Evolutionary conservation across 2,888 invertebrate genomes (phyloP), one percentile per base, ranked within the genome.

Genomic region (Pristionchus japonicus): DNA sequence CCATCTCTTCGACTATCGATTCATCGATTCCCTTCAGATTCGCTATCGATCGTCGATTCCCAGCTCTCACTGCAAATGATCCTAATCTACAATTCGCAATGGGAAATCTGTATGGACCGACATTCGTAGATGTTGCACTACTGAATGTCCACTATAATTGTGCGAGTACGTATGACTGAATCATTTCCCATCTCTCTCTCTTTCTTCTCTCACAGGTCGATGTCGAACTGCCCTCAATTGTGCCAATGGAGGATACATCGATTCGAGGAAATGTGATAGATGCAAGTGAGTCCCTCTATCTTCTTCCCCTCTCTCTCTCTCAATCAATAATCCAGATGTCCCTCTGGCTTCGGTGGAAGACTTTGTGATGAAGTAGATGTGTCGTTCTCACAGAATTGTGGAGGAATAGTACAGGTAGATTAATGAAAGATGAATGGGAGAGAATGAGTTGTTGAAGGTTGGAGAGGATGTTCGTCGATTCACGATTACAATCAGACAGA

Each of bases 61-160:
- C 91, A 11, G 90, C 90, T 9, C 64, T 92, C 61, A 89, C 89
- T 27, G 89, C 91, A 34, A 87, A 90, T 23, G 91, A 92, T 80
- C 90, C 90, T 0, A 90, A 90, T 86, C 88, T 91, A 0, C 92
- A 92, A 40, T 91, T 91, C 64, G 90, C 91, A 9, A 92, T 92
- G 92, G 92, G 92, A 52, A 90, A 90, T 80, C 67, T 92, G 70
- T 90, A 91, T 80, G 91, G 90, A 2, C 92, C 92, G 34, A 90
- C 91, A 17, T 92, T 92, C 83, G 27, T 92, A 0, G 92, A 92
- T 83, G 89, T 91, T 7, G 89, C 89, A 3, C 87, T 90, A 23
- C 74, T 92, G 86, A 92, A 92, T 70, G 52, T 87, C 49, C 92
- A 92, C 77, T 92, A 92, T 70, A 88, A 89, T 34, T 92, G 92